phyloP scores from a whole-genome alignment of 2,797 vertebrate species.

The Falco novaeseelandiae region DNA sequence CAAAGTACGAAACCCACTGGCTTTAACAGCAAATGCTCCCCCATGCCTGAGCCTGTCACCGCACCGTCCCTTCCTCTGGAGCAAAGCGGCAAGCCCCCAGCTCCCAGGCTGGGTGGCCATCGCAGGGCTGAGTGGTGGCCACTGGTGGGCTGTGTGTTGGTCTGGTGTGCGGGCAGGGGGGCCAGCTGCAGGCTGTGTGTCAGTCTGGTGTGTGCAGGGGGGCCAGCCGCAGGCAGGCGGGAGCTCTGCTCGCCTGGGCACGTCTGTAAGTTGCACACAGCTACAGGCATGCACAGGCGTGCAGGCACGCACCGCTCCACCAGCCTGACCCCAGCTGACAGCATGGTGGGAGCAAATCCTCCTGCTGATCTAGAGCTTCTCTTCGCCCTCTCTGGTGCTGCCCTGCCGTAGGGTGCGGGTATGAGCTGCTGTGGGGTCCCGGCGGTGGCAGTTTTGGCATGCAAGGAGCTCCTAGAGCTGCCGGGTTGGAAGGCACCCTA shows the following conservation, averaged over 20 bases:
- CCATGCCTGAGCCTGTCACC: fast-evolving
- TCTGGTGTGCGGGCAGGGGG: not conserved
- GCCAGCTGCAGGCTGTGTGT: not conserved
- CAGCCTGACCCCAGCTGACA: fast-evolving
- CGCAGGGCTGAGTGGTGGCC: not conserved
- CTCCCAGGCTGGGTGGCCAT: not conserved
- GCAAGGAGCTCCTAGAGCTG: not conserved
- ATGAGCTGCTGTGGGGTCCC: fast-evolving
- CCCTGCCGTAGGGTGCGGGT: not conserved
- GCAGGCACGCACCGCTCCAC: fast-evolving
- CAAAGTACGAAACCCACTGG: fast-evolving
- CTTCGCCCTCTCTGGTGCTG: not conserved
- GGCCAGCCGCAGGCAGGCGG: not conserved
- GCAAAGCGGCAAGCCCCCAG: fast-evolving
- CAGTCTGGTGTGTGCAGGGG: not conserved
- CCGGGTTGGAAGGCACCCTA: not conserved
- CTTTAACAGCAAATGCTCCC: not conserved
- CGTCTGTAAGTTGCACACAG: not conserved
- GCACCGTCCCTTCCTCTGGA: not conserved
- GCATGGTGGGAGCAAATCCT: not conserved
- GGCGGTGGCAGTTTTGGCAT: fast-evolving
- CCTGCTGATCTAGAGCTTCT: not conserved
- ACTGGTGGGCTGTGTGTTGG: not conserved
- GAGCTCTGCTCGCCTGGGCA: not conserved
- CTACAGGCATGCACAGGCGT: fast-evolving